Evolutionary conservation across 2,888 invertebrate genomes (phyloP).

Genomic region (Silvanus unidentatus): DNA sequence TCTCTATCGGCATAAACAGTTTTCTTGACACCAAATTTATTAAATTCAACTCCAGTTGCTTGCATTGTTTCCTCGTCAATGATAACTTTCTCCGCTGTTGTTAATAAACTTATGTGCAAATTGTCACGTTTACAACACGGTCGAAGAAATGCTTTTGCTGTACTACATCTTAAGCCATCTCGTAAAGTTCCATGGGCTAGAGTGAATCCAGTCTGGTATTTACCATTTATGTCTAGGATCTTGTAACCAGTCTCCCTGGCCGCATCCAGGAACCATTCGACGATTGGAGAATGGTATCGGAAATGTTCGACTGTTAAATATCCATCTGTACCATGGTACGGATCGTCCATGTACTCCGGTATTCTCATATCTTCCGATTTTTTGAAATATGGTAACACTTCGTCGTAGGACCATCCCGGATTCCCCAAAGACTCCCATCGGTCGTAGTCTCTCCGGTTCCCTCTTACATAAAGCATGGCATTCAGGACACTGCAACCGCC

Average conservation of each 20-base stretch:
- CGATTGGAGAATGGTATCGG: conserved; percentile 63
- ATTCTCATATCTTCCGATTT: conserved; percentile 75
- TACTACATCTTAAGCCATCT: conserved; percentile 75
- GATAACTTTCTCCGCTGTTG: conserved; percentile 55
- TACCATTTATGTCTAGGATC: conserved; percentile 69
- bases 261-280: conserved; percentile 63
- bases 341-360: conserved; percentile 53
- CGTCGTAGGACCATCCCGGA: conserved; percentile 72
- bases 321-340: conserved; percentile 67
- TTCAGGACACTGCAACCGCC: conserved; percentile 80
- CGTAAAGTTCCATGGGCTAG: conserved; percentile 71
- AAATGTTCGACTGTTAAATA: conserved; percentile 69
- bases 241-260: conserved; percentile 65
- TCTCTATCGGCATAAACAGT: conserved; percentile 62
- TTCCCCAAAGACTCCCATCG: conserved; percentile 71
- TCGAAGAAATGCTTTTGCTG: conserved; percentile 75
- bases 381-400: conserved; percentile 69
- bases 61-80: conserved; percentile 55
- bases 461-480: conserved; percentile 84
- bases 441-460: conserved; percentile 79
- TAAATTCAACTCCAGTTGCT: conserved; percentile 61
- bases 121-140: conserved; percentile 55
- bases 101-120: conserved; percentile 54
- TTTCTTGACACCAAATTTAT: conserved; percentile 49
- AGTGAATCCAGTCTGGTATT: conserved; percentile 72